Conservation (phyloP, 2,797 vertebrate genomes). For the Anomalospiza imberbis region DNA sequence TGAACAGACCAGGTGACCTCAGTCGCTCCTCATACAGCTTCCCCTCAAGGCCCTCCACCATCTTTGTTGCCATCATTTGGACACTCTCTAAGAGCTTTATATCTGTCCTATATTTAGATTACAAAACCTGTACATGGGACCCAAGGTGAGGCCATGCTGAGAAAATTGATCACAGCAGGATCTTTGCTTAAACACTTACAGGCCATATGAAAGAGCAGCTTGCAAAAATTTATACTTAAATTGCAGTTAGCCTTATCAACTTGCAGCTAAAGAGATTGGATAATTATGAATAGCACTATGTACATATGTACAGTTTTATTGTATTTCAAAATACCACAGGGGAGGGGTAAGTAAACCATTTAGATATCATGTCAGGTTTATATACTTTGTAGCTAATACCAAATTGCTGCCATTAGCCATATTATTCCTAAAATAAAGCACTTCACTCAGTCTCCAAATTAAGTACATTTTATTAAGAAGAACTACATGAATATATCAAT, state of each 20-base stretch:
- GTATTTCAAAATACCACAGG: not conserved
- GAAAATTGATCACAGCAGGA: not conserved
- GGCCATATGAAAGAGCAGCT: not conserved
- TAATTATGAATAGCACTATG: not conserved
- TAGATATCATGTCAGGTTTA: not conserved
- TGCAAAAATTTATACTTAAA: not conserved
- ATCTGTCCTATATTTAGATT: not conserved
- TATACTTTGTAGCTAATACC: not conserved
- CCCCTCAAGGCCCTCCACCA: not conserved
- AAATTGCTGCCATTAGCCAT: not conserved
- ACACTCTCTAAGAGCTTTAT: accelerated
- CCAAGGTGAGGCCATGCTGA: not conserved
- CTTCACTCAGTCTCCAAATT: not conserved
- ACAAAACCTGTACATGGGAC: not conserved
- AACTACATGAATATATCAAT: not conserved
- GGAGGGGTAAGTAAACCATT: not conserved
- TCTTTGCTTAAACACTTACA: not conserved
- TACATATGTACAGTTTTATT: not conserved
- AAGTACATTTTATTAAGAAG: not conserved
- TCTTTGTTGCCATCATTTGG: not conserved
- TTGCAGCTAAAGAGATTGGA: not conserved
- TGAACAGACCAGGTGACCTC: not conserved
- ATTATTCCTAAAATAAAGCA: not conserved
- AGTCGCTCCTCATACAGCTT: accelerated
- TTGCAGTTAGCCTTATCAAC: not conserved